These are phyloP conservation scores for Henricia sp. DNA, from an alignment of 53 echinoderm and acorn worm genomes.

Conservation along the genomic window DNA sequence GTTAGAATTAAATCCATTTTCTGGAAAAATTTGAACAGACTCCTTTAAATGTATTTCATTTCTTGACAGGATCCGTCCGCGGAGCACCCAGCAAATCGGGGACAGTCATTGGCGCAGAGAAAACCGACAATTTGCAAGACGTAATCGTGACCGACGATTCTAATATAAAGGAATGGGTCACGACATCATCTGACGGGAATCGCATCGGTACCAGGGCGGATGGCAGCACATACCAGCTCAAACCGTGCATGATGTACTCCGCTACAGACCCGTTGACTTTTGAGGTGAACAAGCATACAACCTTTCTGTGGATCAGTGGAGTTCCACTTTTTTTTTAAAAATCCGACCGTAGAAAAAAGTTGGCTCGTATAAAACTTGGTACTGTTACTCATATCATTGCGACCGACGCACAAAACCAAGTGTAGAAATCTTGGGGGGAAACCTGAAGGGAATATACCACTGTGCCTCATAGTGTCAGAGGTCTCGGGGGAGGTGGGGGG, in stretches of 20 bases:
- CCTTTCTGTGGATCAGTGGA: too few species aligned
- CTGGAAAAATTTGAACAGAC: neutral
- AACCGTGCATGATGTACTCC: conserved; percentile 79
- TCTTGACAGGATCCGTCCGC: conserved; percentile 6
- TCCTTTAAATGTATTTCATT: neutral
- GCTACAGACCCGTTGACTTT: conserved; percentile 93
- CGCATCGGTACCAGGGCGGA: conserved; percentile 81
- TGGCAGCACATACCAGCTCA: conserved; percentile 71
- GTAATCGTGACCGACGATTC: conserved; percentile 4
- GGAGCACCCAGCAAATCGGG: conserved; percentile 53
- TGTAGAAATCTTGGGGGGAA: too few species aligned
- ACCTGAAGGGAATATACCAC: too few species aligned
- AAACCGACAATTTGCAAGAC: conserved; percentile 52
- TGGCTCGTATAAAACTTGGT: too few species aligned
- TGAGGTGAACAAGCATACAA: too few species aligned
- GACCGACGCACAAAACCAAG: too few species aligned
- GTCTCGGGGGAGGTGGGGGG: too few species aligned
- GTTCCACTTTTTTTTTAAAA: too few species aligned
- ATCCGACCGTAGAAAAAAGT: too few species aligned
- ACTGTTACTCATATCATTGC: too few species aligned
- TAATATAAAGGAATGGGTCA: conserved; percentile 74
- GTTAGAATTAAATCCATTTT: too few species aligned
- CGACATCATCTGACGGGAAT: conserved; percentile 77
- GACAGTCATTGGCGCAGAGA: conserved; percentile 30
- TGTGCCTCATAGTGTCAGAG: too few species aligned